phyloP scores from a whole-genome alignment of 2,113 vertebrate species.

The Myrmecophaga tridactyla region DNA sequence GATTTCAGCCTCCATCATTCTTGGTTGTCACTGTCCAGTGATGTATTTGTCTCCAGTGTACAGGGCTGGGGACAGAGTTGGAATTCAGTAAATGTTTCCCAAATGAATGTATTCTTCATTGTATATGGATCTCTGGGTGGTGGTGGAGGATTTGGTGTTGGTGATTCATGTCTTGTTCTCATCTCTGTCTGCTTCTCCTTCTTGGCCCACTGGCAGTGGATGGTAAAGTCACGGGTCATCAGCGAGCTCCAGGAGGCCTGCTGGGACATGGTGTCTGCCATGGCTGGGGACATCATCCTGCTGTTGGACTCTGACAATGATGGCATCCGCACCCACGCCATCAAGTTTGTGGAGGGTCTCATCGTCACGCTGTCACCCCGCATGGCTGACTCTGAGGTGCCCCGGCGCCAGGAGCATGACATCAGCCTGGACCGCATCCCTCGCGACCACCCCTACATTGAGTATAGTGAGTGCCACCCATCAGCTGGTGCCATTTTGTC shows the following conservation, averaged over 20 bases:
- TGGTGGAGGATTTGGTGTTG: not conserved
- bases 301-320: slow-evolving; percentile 96
- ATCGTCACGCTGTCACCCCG: slow-evolving; percentile 93
- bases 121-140: not conserved
- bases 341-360: slow-evolving; percentile 95
- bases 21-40: not conserved
- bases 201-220: slow-evolving; percentile 84
- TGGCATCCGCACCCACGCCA: slow-evolving; percentile 94
- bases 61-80: not conserved
- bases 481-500: rapidly evolving
- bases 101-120: not conserved
- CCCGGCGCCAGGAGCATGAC: slow-evolving; percentile 91
- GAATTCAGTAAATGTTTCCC: not conserved
- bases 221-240: slow-evolving; percentile 88
- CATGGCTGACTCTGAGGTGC: slow-evolving; percentile 89
- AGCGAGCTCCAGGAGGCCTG: slow-evolving; percentile 94
- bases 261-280: slow-evolving; percentile 94
- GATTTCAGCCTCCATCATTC: not conserved
- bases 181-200: not conserved
- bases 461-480: slow-evolving; percentile 84
- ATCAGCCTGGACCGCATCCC: slow-evolving; percentile 94
- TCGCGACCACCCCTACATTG: slow-evolving; percentile 92
- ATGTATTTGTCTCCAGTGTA: not conserved
- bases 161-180: not conserved
- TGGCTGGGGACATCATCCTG: slow-evolving; percentile 92